phyloP scores from a whole-genome alignment of 2,888 invertebrate genomes.

The Melanostoma scalare region DNA sequence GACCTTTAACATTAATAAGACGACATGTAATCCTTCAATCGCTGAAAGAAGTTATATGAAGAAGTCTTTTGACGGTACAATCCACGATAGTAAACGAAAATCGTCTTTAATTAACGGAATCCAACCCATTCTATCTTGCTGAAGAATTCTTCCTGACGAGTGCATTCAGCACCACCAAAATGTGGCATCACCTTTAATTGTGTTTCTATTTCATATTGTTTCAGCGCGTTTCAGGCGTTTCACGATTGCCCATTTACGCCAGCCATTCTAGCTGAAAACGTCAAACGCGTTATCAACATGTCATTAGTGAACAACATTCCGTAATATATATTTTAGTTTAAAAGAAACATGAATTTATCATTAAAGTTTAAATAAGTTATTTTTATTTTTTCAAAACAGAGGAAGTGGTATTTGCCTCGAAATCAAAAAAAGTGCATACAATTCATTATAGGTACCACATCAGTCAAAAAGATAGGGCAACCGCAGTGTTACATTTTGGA shows the following conservation, averaged over 20 bases:
- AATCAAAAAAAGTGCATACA: constrained; percentile 24
- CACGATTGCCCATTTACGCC: background rate
- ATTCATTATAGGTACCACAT: constrained; percentile 45
- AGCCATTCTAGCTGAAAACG: constrained; percentile 18
- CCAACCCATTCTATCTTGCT: too few species aligned
- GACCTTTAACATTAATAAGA: too few species aligned
- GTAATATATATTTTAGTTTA: constrained; percentile 66
- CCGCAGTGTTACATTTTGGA: constrained; percentile 66
- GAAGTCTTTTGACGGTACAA: too few species aligned
- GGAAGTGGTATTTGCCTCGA: constrained; percentile 47
- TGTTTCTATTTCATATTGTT: background rate
- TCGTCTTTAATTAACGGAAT: too few species aligned
- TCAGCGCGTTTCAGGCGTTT: background rate
- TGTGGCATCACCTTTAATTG: background rate
- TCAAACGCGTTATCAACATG: constrained; percentile 72
- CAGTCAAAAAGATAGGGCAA: constrained; percentile 45
- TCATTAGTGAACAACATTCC: constrained; percentile 72
- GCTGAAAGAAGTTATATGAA: too few species aligned
- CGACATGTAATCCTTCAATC: too few species aligned
- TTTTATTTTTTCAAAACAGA: constrained; percentile 17
- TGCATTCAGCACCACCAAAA: too few species aligned
- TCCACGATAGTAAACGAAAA: too few species aligned
- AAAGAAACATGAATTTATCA: constrained; percentile 63
- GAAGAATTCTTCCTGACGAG: too few species aligned
- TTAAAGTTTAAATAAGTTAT: constrained; percentile 60